These are phyloP conservation scores for Cygnus buccinator DNA, from an alignment of 2,113 vertebrate genomes.

Conservation along the genomic window DNA sequence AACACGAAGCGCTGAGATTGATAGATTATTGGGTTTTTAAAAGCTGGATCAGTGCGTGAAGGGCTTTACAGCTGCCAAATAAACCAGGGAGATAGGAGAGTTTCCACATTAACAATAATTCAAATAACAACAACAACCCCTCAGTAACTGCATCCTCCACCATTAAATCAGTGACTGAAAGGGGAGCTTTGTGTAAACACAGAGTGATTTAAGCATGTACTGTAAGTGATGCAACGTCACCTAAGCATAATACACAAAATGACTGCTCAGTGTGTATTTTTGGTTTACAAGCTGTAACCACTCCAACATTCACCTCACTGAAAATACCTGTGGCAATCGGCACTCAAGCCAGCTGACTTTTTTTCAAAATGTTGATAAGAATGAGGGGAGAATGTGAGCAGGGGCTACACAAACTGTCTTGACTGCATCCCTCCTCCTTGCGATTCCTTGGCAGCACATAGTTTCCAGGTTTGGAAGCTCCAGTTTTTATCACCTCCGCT, in stretches of 20 bases:
- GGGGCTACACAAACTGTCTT: neutral
- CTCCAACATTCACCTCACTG: neutral
- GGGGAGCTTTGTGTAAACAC: neutral
- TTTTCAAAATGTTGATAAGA: neutral
- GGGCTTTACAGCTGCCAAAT: neutral
- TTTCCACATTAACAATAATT: neutral
- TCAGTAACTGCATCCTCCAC: neutral
- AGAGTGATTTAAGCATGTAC: neutral
- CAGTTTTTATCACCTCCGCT: neutral
- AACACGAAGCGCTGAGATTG: neutral
- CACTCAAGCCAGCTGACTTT: neutral
- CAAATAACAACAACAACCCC: neutral
- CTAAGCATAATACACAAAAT: neutral
- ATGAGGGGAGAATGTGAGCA: neutral
- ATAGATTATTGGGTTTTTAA: too few species aligned
- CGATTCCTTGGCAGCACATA: neutral
- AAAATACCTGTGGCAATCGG: neutral
- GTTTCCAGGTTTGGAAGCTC: neutral
- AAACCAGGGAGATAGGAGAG: neutral
- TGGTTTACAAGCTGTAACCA: neutral
- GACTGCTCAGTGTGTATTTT: neutral
- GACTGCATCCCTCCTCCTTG: neutral
- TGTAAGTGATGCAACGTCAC: neutral
- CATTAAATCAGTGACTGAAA: neutral
- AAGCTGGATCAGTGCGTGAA: rapidly evolving